Percentiles rank a stretch among this genome's conserved stretches.
These are phyloP conservation scores for Chesias legatella DNA, from an alignment of 2,888 invertebrate genomes.

Conservation along the genomic window DNA sequence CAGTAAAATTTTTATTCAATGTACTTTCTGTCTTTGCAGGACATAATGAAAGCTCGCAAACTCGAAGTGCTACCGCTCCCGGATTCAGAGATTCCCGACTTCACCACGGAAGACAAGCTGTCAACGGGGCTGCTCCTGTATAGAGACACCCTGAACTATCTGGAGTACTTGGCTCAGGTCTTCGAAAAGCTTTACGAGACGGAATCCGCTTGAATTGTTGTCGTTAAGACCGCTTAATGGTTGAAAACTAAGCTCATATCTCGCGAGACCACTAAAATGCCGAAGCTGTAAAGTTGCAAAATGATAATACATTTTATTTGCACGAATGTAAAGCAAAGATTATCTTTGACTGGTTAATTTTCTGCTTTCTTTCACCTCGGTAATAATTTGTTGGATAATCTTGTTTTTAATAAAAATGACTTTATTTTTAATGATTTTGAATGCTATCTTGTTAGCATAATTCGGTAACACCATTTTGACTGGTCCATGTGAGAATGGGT, in stretches of 20 bases:
- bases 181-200: slow-evolving; percentile 54
- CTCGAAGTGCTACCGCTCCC: slow-evolving; percentile 48
- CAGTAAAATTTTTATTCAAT: slow-evolving; percentile 5
- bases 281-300: too few species aligned
- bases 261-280: not conserved
- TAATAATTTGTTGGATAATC: too few species aligned
- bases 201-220: slow-evolving; percentile 38
- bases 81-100: slow-evolving; percentile 52
- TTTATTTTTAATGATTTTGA: too few species aligned
- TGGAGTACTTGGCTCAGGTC: slow-evolving; percentile 60
- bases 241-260: slow-evolving; percentile 26
- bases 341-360: too few species aligned
- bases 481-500: too few species aligned
- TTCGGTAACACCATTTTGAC: too few species aligned
- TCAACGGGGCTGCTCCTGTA: slow-evolving; percentile 51
- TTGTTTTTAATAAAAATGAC: too few species aligned
- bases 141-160: slow-evolving; percentile 64
- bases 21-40: slow-evolving; percentile 45
- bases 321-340: too few species aligned
- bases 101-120: slow-evolving; percentile 41
- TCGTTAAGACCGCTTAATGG: slow-evolving; percentile 33
- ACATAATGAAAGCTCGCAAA: slow-evolving; percentile 57
- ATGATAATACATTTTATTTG: too few species aligned
- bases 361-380: too few species aligned
- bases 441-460: too few species aligned